Percentiles rank a stretch among this genome's conserved stretches.
Evolutionary conservation across 2,888 invertebrate genomes (phyloP).

Genomic region (Sarcophaga subvicina): DNA sequence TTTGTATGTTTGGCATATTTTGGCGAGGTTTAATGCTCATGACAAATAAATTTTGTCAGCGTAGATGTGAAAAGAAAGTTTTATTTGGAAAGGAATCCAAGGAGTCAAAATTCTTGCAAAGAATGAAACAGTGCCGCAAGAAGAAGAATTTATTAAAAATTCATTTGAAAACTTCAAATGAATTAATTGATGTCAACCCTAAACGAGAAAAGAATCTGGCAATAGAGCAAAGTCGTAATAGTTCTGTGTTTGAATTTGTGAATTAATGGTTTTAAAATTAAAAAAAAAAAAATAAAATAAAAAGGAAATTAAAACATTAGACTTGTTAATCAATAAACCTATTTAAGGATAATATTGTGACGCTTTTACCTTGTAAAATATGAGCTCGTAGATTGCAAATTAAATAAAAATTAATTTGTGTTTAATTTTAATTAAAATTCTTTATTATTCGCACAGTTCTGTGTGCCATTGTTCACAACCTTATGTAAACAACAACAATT

Average conservation of each 20-base stretch:
- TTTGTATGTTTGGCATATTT: background rate
- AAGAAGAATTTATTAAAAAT: conserved; percentile 13
- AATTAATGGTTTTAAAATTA: conserved; percentile 35
- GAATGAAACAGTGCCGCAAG: conserved; percentile 20
- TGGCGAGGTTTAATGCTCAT: background rate
- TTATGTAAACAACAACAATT: too few species aligned
- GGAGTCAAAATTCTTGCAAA: background rate
- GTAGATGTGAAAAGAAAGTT: background rate
- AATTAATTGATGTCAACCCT: conserved; percentile 1
- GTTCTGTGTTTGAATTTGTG: conserved; percentile 62
- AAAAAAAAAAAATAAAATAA: background rate
- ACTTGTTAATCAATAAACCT: too few species aligned
- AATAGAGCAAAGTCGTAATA: background rate
- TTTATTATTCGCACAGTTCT: too few species aligned
- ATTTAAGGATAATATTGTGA: too few species aligned
- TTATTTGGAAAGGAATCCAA: background rate
- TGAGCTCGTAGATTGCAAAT: too few species aligned
- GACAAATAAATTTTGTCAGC: background rate
- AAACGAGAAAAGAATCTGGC: background rate
- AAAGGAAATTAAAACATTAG: background rate
- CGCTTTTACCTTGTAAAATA: too few species aligned
- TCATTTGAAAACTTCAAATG: conserved; percentile 35
- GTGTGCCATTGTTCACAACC: too few species aligned
- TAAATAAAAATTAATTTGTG: too few species aligned
- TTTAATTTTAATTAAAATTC: too few species aligned